Conservation (phyloP, 2,888 invertebrate species). For the Drosophila prostipennis region DNA sequence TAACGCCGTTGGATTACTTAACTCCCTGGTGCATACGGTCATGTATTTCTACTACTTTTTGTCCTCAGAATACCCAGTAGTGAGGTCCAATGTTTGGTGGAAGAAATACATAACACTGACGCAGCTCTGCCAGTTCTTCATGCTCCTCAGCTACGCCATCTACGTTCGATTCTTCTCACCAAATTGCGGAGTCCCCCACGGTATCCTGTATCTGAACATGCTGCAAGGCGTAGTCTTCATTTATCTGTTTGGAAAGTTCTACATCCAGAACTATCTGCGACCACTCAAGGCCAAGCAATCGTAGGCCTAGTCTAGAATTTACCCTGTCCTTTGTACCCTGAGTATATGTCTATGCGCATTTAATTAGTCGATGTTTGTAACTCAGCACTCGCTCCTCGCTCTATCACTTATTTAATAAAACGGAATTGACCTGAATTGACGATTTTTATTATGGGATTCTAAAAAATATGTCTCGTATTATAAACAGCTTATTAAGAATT, state of each 20-base stretch:
- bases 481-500: no score
- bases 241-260: slow-evolving; percentile 51
- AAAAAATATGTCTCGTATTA: no score
- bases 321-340: not conserved
- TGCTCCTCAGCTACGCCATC: slow-evolving; percentile 38
- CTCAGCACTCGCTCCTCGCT: not conserved
- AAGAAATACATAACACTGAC: slow-evolving; percentile 93
- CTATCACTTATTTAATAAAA: not conserved
- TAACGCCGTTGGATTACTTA: slow-evolving; percentile 88
- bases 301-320: not conserved
- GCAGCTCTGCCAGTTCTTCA: slow-evolving; percentile 89
- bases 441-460: not conserved
- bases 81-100: slow-evolving; percentile 89
- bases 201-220: slow-evolving; percentile 25
- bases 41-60: slow-evolving; percentile 94
- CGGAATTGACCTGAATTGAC: not conserved
- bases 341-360: slow-evolving; percentile 9
- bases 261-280: slow-evolving; percentile 38
- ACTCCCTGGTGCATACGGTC: slow-evolving; percentile 90
- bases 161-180: slow-evolving; percentile 39
- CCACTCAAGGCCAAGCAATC: slow-evolving; percentile 6
- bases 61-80: slow-evolving; percentile 88
- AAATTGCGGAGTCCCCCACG: slow-evolving; percentile 33
- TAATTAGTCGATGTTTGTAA: slow-evolving; percentile 3
- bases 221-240: slow-evolving; percentile 34